Percentiles rank a stretch among this genome's conserved stretches.
Evolutionary conservation across 2,113 vertebrate genomes (phyloP).

Genomic region (Helogale parvula): DNA sequence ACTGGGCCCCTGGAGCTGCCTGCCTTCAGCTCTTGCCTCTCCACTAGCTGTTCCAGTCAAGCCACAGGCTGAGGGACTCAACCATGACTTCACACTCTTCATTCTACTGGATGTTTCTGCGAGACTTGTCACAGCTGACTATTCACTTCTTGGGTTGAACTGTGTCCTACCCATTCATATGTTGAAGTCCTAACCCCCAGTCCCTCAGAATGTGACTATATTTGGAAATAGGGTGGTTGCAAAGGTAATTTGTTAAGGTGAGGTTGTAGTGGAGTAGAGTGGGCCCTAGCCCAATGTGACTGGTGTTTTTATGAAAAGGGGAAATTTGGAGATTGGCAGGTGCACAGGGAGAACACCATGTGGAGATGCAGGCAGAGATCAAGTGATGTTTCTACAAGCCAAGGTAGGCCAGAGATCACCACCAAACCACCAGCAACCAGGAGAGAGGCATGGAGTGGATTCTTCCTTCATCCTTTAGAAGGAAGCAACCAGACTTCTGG

Average conservation of each 20-base stretch:
- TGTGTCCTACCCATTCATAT: neutral
- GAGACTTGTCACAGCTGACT: neutral
- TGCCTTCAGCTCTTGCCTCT: neutral
- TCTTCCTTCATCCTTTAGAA: neutral
- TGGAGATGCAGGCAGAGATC: neutral
- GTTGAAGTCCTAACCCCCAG: neutral
- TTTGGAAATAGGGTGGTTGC: neutral
- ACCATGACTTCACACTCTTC: neutral
- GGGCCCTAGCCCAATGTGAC: neutral
- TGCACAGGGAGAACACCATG: rapidly evolving
- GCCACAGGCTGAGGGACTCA: neutral
- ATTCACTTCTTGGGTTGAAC: neutral
- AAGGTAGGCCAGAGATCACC: neutral
- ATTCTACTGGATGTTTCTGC: neutral
- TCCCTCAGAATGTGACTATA: neutral
- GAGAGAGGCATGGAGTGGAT: neutral
- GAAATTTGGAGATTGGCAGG: neutral
- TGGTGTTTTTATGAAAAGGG: neutral
- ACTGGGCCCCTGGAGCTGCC: rapidly evolving
- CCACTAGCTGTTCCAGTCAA: neutral
- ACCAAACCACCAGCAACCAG: neutral
- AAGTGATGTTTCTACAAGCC: neutral
- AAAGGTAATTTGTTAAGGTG: too few relatives aligned
- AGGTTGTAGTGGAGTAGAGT: neutral
- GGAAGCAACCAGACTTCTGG: neutral